Evolutionary conservation across 2,113 vertebrate species (phyloP).

Genomic region (Phoxinus phoxinus): DNA sequence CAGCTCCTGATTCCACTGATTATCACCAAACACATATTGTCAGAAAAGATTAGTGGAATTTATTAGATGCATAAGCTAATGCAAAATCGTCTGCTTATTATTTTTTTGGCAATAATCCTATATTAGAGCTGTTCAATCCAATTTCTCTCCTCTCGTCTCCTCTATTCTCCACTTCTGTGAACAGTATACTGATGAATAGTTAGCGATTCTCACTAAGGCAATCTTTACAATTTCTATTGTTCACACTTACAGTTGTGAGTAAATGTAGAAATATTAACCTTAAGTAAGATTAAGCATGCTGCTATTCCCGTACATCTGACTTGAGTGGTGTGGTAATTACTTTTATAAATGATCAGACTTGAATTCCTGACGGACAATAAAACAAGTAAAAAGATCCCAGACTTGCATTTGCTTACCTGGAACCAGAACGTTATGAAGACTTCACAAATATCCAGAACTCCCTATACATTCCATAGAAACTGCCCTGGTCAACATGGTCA

Average conservation of each 20-base stretch:
- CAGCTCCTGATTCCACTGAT: constrained; percentile 2
- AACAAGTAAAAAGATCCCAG: no score
- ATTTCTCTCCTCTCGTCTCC: not conserved
- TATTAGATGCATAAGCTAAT: not conserved
- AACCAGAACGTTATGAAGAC: not conserved
- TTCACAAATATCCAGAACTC: not conserved
- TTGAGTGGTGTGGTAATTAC: not conserved
- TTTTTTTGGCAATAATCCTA: not conserved
- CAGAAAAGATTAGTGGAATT: constrained; percentile 12
- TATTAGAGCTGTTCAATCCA: not conserved
- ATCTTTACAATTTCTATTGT: not conserved
- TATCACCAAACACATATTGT: constrained; percentile 16
- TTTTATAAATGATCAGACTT: not conserved
- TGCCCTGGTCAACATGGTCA: not conserved
- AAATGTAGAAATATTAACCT: not conserved
- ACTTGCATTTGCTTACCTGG: no score
- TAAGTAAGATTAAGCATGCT: not conserved
- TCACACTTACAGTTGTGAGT: no score
- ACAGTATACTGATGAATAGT: not conserved
- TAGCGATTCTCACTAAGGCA: not conserved
- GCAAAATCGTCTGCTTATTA: not conserved
- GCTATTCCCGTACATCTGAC: not conserved
- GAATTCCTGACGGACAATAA: no score
- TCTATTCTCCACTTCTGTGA: not conserved
- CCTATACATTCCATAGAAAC: not conserved